Conservation (phyloP, 2,113 vertebrate species). For the Platichthys stellatus region DNA sequence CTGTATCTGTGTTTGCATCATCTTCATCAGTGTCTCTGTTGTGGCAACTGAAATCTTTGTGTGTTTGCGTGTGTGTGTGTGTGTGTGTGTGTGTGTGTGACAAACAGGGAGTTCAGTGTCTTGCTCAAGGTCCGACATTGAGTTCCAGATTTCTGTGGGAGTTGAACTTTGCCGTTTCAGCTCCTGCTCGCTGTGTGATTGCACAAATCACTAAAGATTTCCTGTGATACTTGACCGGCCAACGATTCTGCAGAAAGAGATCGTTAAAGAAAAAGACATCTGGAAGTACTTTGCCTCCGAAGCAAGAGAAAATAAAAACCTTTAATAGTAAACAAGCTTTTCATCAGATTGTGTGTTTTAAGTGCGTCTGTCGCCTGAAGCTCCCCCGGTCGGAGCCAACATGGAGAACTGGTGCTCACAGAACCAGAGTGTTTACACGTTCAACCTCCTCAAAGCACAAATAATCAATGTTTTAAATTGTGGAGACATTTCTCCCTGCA, state of each 20-base stretch:
- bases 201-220: neutral
- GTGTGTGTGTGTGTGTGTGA: neutral
- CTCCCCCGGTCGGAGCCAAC: conserved; percentile 12
- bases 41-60: conserved; percentile 32
- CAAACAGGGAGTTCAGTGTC: neutral
- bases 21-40: conserved; percentile 38
- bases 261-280: conserved; percentile 23
- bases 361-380: neutral
- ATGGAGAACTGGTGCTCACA: no score
- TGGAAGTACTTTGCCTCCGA: conserved; percentile 24
- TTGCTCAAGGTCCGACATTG: neutral
- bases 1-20: conserved; percentile 37
- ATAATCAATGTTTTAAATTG: no score
- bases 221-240: neutral
- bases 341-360: conserved; percentile 10
- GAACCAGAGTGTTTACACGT: no score
- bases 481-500: no score
- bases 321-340: conserved; percentile 20
- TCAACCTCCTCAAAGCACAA: no score
- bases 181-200: neutral
- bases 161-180: neutral
- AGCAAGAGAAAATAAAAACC: conserved; percentile 22
- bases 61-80: no score
- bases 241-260: neutral
- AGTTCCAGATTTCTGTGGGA: neutral